phyloP scores from a whole-genome alignment of 2,888 invertebrate genomes.

The Diarsia brunnea region DNA sequence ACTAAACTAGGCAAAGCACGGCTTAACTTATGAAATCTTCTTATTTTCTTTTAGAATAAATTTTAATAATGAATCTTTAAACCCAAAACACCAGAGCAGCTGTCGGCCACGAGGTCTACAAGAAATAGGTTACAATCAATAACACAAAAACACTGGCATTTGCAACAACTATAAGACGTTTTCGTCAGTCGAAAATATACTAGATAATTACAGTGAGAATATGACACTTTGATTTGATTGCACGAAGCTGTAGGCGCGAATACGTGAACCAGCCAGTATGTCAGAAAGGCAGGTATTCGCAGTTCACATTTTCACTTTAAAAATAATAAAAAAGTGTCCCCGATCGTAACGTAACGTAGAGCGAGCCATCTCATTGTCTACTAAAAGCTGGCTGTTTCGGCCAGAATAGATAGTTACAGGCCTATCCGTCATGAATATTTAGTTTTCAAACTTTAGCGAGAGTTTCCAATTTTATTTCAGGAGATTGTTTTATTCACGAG shows the following conservation, averaged over 20 bases:
- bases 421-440: constrained; percentile 25
- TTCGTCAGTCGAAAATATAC: too few species aligned
- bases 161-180: too few species aligned
- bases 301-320: constrained; percentile 8
- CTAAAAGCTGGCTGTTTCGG: constrained; percentile 14
- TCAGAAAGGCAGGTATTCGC: background rate
- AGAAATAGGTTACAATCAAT: background rate
- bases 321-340: background rate
- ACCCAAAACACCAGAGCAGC: too few species aligned
- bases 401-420: constrained; percentile 22
- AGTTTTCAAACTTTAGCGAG: constrained; percentile 32
- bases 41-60: too few species aligned
- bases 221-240: constrained; percentile 9
- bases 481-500: constrained; percentile 19
- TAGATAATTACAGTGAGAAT: background rate
- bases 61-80: too few species aligned
- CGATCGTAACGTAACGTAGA: constrained; percentile 6
- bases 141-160: background rate
- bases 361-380: constrained; percentile 3
- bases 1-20: too few species aligned
- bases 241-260: background rate
- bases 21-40: too few species aligned
- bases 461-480: constrained; percentile 21
- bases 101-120: too few species aligned
- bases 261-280: background rate